Conservation (phyloP, 2,888 invertebrate genomes). For the Yponomeuta plumbellus region DNA sequence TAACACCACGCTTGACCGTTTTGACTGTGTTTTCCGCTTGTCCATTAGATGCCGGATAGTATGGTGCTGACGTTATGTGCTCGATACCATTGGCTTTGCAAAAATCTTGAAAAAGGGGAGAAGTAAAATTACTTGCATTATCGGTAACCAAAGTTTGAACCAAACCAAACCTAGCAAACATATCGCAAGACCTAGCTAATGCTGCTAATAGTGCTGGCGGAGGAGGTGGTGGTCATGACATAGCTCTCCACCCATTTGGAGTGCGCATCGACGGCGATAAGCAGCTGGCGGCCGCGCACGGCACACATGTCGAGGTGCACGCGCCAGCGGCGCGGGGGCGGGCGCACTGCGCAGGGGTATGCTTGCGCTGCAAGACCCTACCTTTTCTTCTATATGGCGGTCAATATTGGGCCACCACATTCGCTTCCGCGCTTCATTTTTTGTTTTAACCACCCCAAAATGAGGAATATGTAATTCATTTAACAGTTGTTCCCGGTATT, state of each 20-base stretch:
- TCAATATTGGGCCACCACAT: conserved; percentile 24
- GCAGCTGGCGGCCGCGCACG: background rate
- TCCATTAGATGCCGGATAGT: background rate
- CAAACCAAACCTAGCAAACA: conserved; percentile 21
- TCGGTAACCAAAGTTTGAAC: conserved; percentile 22
- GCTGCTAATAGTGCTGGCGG: conserved; percentile 15
- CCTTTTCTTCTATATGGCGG: conserved; percentile 21
- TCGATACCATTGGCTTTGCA: conserved; percentile 22
- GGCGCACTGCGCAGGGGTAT: conserved; percentile 17
- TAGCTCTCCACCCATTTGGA: conserved; percentile 23
- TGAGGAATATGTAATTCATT: conserved; percentile 22
- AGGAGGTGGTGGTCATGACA: conserved; percentile 17
- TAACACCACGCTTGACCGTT: conserved; percentile 24
- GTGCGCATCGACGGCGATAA: conserved; percentile 21
- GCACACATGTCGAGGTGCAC: conserved; percentile 22
- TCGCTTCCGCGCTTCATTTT: conserved; percentile 19
- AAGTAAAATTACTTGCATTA: conserved; percentile 23
- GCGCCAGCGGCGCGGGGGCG: conserved; percentile 21
- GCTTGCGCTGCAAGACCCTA: conserved; percentile 21
- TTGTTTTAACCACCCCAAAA: conserved; percentile 24
- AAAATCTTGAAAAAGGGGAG: conserved; percentile 18
- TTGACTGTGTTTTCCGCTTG: conserved; percentile 21
- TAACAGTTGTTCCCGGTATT: conserved; percentile 20
- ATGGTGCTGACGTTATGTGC: background rate
- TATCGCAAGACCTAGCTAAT: conserved; percentile 19